A percentile compares a stretch with the other conserved stretches of the same genome.
Evolutionary conservation across 2,888 invertebrate genomes (phyloP).

Genomic region (Andrena dorsata): DNA sequence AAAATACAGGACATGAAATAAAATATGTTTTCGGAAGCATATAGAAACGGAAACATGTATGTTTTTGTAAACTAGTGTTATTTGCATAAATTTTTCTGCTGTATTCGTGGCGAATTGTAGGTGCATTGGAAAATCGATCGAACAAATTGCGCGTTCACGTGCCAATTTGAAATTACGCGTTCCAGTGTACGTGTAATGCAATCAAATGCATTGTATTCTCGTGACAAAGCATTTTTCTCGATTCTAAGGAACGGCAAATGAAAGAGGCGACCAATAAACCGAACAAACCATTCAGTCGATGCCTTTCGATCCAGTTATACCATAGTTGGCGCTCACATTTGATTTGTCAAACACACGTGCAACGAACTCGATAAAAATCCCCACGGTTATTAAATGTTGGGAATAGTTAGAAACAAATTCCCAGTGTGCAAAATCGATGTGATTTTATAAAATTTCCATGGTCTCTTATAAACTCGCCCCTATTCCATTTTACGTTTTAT

Average conservation of each 20-base stretch:
- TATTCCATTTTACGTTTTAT: no score
- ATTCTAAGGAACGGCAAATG: neutral
- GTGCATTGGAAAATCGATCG: constrained; percentile 29
- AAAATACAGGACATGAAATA: no score
- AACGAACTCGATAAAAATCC: neutral
- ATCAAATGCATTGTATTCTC: constrained; percentile 15
- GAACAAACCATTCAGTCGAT: neutral
- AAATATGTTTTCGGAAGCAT: no score
- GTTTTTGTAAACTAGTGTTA: no score
- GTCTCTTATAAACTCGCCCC: no score
- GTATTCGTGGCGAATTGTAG: neutral
- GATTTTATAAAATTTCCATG: no score
- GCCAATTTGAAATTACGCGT: constrained; percentile 27
- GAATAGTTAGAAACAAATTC: no score
- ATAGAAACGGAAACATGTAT: no score
- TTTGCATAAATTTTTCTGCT: constrained; percentile 15
- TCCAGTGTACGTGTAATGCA: constrained; percentile 13
- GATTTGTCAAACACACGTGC: constrained; percentile 27
- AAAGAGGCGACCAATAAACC: neutral
- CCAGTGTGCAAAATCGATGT: no score
- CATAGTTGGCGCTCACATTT: constrained; percentile 35
- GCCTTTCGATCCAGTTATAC: neutral
- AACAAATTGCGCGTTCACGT: constrained; percentile 28
- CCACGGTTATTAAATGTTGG: no score
- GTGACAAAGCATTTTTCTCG: neutral